These are phyloP conservation scores for Baronia brevicornis DNA, from an alignment of 2,888 invertebrate species.

Conservation along the genomic window DNA sequence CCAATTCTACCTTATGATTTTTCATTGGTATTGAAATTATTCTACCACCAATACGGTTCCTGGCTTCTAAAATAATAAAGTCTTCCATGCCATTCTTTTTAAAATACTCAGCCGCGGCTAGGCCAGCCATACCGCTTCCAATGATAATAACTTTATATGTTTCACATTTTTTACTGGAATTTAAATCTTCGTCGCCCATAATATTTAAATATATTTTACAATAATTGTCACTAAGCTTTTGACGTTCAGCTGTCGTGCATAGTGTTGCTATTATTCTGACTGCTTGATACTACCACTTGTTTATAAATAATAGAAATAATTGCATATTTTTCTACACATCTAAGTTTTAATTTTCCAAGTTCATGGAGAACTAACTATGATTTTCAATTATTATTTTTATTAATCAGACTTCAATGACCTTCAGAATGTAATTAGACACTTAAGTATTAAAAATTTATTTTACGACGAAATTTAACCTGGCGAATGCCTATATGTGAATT, in stretches of 20 bases:
- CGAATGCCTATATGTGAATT: too few species aligned
- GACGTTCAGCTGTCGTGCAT: slow-evolving; percentile 51
- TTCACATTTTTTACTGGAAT: slow-evolving; percentile 69
- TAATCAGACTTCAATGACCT: too few species aligned
- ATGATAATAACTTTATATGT: slow-evolving; percentile 84
- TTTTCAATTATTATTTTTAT: too few species aligned
- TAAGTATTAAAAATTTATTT: too few species aligned
- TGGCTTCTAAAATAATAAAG: slow-evolving; percentile 87
- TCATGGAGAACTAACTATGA: too few species aligned
- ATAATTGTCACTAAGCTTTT: slow-evolving; percentile 49
- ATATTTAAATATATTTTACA: slow-evolving; percentile 46
- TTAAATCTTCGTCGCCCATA: slow-evolving; percentile 72
- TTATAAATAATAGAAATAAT: too few species aligned
- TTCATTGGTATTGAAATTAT: slow-evolving; percentile 83
- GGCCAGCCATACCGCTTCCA: slow-evolving; percentile 90
- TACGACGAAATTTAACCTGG: too few species aligned
- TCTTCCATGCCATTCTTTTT: slow-evolving; percentile 86
- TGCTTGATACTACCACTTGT: slow-evolving; percentile 11
- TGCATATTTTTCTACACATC: too few species aligned
- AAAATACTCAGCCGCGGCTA: slow-evolving; percentile 89
- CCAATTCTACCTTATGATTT: slow-evolving; percentile 84
- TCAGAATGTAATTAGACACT: too few species aligned
- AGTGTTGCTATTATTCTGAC: slow-evolving; percentile 25
- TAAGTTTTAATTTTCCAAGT: too few species aligned
- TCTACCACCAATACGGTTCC: slow-evolving; percentile 87